Base-by-base conservation (phyloP, 1,140 invertebrate species). In the Papilio aristodemus region DNA sequence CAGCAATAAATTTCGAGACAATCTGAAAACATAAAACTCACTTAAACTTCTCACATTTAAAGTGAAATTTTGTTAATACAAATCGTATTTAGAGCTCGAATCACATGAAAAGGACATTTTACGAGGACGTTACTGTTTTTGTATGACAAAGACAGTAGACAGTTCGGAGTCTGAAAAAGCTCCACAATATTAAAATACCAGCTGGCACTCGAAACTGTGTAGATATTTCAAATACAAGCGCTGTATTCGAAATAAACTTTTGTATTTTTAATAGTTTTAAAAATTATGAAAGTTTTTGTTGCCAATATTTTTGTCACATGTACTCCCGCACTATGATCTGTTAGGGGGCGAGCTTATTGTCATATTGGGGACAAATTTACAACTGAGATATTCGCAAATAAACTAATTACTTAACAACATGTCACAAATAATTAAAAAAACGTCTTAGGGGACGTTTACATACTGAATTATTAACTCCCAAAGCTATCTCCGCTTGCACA, bases 81-180 rank as follows among this genome's bases (percentile, higher is more conserved):
- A 46, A 50, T 50, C 17, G 17, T 22, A 22, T 50, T 50, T 50
- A 17, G 46, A 50, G 43, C 17, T 10, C 46, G 46, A 9, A 50
- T 50, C 17, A 50, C 19, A 50, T 50, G 22, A 50, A 50, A 50
- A 50, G 43, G 17, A 50, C 17, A 50, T 50, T 50, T 50, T 46
- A 46, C 43, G 43, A 46, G 46, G 46, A 50, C 46, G 22, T 50
- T 50, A 50, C 46, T 11, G 46, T 50, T 50, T 50, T 50, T 50
- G 46, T 50, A 22, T 22, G 11, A 50, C 46, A 50, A 50, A 50
- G 46, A 50, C 14, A 46, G 43, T 46, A 46, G 43, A 46, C 43
- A 14, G 43, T 6, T 6, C 43, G 43, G 43, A 46, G 43, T 46
- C 43, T 46, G 43, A 46, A 46, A 46, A 19, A 46, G n/a, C n/a